A percentile compares a stretch with the other conserved stretches of the same genome.
Conservation (phyloP, 1,140 invertebrate species). For the Diorhabda sublineata region DNA sequence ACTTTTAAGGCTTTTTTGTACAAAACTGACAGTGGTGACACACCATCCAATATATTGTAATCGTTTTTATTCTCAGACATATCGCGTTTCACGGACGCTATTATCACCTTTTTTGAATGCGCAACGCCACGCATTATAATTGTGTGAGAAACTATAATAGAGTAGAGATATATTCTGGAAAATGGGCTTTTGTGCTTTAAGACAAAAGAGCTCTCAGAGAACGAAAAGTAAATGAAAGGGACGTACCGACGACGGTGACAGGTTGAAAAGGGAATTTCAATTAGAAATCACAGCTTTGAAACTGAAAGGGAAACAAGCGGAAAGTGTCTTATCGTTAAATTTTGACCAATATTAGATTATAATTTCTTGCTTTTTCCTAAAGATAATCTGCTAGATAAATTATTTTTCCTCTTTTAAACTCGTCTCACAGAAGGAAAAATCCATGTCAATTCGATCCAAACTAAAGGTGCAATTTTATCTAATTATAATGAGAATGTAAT, state of each 20-base stretch:
- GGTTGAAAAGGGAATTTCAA: neutral
- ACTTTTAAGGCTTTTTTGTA: too few relatives aligned
- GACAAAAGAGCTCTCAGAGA: neutral
- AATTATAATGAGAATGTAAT: too few relatives aligned
- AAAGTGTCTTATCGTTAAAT: neutral
- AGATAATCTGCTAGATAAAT: too few relatives aligned
- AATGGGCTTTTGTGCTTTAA: neutral
- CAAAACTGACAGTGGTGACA: too few relatives aligned
- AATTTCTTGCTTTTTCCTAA: too few relatives aligned
- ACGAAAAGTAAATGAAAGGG: neutral
- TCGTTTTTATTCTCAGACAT: neutral
- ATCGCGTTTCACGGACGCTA: neutral
- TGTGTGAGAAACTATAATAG: neutral
- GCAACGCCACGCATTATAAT: slow-evolving; percentile 3
- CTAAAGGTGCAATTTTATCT: too few relatives aligned
- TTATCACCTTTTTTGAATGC: slow-evolving; percentile 3
- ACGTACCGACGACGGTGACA: neutral
- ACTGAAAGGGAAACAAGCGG: neutral
- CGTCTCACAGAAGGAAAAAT: too few relatives aligned
- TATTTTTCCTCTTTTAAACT: too few relatives aligned
- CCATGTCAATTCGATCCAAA: too few relatives aligned
- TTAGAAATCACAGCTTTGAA: slow-evolving; percentile 1
- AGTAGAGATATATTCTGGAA: neutral
- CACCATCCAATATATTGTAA: too few relatives aligned
- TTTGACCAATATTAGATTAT: too few relatives aligned